Evolutionary conservation across 23 tunicate genomes (phyloP), one percentile per base, ranked within the genome.

Genomic region (Halocynthia aurantium): DNA sequence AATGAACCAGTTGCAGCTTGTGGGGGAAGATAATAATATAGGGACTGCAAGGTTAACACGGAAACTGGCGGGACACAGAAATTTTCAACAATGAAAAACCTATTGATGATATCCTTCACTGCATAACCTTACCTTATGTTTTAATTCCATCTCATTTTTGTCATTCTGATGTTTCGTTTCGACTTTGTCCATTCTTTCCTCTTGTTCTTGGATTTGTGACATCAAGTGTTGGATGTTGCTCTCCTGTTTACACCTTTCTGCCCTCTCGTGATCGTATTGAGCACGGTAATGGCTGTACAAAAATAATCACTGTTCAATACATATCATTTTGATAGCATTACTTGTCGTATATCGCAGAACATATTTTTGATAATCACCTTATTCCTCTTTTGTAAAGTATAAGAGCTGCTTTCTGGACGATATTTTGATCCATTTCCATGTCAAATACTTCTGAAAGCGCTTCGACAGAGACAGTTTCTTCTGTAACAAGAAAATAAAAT

Each of bases 171-270:
- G 56, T 8, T 56, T 74, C 6, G 78, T 13, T 54, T 74, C 78
- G 8, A 64, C 40, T 13, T 54, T 74, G 6, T 74, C 78, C 20
- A 54, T 8, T 54, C 78, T 52, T 18, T 74, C 78, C 5, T 74
- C 78, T 54, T 74, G 78, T 54, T 74, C 78, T 49, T 74, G 78
- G 64, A 74, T 22, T 54, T 74, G 78, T 64, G 78, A 74, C 63
- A 54, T 74, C 78, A 74, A 49, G 56, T 51, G 78, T 8, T 56
- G 31, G 19, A 74, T 74, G 18, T 52, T 74, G 31, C 62, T 74
- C 22, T 20, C 78, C 62, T 51, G 78, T 18, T 74, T 74, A 22
- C 10, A 17, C 22, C 78, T 53, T 56, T 74, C 78, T 52, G 63
- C 78, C 62, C 56, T 54, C 10, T 54, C 78, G 64, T 74, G 64